Evolutionary conservation across 2,797 vertebrate genomes (phyloP), one percentile per base, ranked within the genome.

Genomic region (Varecia variegata): DNA sequence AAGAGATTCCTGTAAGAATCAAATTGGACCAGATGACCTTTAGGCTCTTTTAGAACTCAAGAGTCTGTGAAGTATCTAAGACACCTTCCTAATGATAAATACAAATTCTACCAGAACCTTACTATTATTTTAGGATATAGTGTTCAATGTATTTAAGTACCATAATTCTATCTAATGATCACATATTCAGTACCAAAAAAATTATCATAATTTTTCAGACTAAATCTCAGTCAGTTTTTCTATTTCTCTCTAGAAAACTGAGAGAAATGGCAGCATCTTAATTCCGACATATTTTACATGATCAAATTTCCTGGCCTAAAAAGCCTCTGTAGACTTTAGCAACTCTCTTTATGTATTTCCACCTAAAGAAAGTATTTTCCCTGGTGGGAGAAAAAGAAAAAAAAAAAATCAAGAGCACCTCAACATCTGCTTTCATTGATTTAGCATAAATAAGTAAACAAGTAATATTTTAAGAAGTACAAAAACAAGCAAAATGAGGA

Each of bases 381-480:
- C 43, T 74, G 20, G 13, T 62, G 45, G 6, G 21, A 45, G 35
- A n/a, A 76, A 50, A 50, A 50, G 50, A 50, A 15, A n/a, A 58
- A 67, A 87, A 93, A 94, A 87, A 83, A 90, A 58, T 71, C 23
- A 80, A 70, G 17, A 71, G 47, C 90, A 86, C 21, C 17, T 87
- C 35, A 32, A 83, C 70, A 96, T 80, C 67, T 97, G 73, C 68
- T 92, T 20, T 88, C 73, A 96, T 68, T 97, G 93, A 82, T 94
- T 85, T 91, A 86, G 79, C 58, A 97, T 96, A 93, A 96, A 65
- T 80, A n/a, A 89, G 79, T 90, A 91, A 86, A 95, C 7, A 88
- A 20, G 27, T 23, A 3, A 3, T 35, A 95, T 90, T 79, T 60
- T 65, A 96, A 84, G 97, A 95, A 70, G 45, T n/a, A 43, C 58